Evolutionary conservation across 2,797 vertebrate genomes (phyloP).

Genomic region (Fistularia commersonii): DNA sequence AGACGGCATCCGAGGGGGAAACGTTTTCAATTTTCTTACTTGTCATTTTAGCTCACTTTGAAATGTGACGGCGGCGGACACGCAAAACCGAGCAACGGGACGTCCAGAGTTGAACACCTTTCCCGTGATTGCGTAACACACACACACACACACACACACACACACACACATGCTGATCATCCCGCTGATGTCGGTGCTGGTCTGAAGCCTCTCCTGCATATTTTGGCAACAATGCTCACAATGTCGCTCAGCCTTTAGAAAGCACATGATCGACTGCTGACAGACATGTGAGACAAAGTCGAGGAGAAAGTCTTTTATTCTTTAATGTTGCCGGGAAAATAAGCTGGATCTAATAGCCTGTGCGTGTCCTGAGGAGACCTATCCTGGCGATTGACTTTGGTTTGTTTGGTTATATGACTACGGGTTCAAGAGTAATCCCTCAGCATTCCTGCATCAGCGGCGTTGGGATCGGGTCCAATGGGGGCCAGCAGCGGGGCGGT

Average conservation of each 20-base stretch:
- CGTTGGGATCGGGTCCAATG: conserved; percentile 2
- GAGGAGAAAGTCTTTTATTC: background rate
- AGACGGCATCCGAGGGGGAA: too few species aligned
- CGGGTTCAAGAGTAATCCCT: conserved; percentile 28
- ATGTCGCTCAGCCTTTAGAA: conserved; percentile 38
- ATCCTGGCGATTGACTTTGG: conserved; percentile 4
- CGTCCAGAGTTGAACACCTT: background rate
- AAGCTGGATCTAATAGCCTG: conserved; percentile 12
- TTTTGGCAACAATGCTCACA: conserved; percentile 58
- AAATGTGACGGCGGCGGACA: too few species aligned
- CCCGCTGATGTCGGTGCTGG: conserved; percentile 20
- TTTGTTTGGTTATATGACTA: conserved; percentile 46
- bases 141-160: background rate
- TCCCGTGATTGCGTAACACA: conserved; percentile 22
- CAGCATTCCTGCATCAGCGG: conserved; percentile 32
- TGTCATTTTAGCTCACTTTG: too few species aligned
- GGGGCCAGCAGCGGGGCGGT: conserved; percentile 15
- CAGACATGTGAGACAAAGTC: conserved; percentile 51
- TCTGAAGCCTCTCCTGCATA: conserved; percentile 25
- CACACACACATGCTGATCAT: background rate
- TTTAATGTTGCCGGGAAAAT: conserved; percentile 16
- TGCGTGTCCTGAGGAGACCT: conserved; percentile 39
- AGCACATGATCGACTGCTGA: conserved; percentile 61
- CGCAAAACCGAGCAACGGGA: too few species aligned
- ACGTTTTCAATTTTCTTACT: too few species aligned